Base-by-base conservation (phyloP, 2,113 vertebrate genomes). In the Spheniscus mendiculus region DNA sequence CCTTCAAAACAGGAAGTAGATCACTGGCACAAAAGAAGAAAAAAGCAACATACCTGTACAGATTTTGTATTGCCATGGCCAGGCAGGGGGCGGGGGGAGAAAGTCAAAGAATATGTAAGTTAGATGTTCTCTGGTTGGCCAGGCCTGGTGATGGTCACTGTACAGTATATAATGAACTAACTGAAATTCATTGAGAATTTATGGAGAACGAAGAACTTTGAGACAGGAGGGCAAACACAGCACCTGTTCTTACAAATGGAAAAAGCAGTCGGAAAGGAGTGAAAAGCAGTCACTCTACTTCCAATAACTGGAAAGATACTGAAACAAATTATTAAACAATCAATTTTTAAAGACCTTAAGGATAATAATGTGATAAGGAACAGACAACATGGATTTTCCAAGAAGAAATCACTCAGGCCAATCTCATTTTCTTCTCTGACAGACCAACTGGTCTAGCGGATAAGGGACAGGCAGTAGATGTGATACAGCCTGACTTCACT, bases 241-340 rank as follows among this genome's bases (percentile, higher is more conserved):
- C 6, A 67, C 14, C 20, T 63, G 12, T 56, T 38, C 44, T 65
- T 78, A 71, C 16, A 87, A 84, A 67, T 27, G 12, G 44, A 50
- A 87, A 78, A 76, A 69, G 11, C 16, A 58, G 22, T 32, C 2
- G 2, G 50, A 81, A 91, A 87, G n/a, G 55, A 93, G 22, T 18
- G 38, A 91, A 95, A 96, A 91, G 11, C 26, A 69, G 44, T 52
- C 18, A 38, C 20, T 74, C 20, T 55, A 19, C 49, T 79, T 95
- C 74, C 56, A 84, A 16, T 69, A 89, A 87, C 44, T 85, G 40
- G 65, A 87, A 93, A 91, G 52, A 79, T 25, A 83, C 19, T 29
- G 65, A 79, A 95, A 76, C 15, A 85, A 96, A 93, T 83, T 85
- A 94, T 79, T 87, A 65, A 93, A 61, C 49, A 83, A 91, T 90